Evolutionary conservation across 1,140 invertebrate species (phyloP).

Genomic region (Drosophila jambulina): DNA sequence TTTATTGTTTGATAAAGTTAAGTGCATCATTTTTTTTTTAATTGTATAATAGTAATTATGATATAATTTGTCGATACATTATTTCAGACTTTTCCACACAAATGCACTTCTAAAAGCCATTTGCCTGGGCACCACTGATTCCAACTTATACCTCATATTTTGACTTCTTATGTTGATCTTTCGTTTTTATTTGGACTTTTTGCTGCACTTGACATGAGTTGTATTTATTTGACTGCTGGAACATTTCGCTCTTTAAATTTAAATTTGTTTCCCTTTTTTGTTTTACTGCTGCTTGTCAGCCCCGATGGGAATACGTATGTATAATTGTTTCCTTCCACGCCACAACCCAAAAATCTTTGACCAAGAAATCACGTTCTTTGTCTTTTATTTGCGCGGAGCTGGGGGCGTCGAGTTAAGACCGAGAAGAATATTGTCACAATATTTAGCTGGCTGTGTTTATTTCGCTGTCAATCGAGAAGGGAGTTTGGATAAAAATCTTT

Average conservation of each 20-base stretch:
- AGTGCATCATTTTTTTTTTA: too few relatives aligned
- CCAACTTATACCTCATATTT: constrained; percentile 4
- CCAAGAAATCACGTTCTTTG: constrained; percentile 75
- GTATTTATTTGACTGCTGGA: constrained; percentile 56
- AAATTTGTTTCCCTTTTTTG: constrained; percentile 27
- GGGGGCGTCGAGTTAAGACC: constrained; percentile 14
- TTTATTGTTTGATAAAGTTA: too few relatives aligned
- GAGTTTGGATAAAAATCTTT: constrained; percentile 20
- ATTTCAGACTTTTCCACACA: background rate
- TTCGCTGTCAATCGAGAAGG: constrained; percentile 30
- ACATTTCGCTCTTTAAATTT: constrained; percentile 17
- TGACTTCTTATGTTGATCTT: constrained; percentile 31
- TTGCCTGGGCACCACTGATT: background rate
- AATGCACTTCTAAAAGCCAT: background rate
- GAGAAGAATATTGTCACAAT: constrained; percentile 30
- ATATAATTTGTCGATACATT: too few relatives aligned
- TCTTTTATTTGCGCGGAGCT: constrained; percentile 46
- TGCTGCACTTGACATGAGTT: constrained; percentile 56
- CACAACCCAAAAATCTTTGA: constrained; percentile 46
- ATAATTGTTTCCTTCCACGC: constrained; percentile 56
- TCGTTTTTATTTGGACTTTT: constrained; percentile 18
- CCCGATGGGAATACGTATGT: constrained; percentile 41
- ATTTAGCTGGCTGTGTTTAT: constrained; percentile 20
- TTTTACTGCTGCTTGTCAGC: constrained; percentile 55
- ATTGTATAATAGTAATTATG: too few relatives aligned